These are phyloP conservation scores for Dascillus cervinus DNA, from an alignment of 2,888 invertebrate species.

Conservation along the genomic window DNA sequence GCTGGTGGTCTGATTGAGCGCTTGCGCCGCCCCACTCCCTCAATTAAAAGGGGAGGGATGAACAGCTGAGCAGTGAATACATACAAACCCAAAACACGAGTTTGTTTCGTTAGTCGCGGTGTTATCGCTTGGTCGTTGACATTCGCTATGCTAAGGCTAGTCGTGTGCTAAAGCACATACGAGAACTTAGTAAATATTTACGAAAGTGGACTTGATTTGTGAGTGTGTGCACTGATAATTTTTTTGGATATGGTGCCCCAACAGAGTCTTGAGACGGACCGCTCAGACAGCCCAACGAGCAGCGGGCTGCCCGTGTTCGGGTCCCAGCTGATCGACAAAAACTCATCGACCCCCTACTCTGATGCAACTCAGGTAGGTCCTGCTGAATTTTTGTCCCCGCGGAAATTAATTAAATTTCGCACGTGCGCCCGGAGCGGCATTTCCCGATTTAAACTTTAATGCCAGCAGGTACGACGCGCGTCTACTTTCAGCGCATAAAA, in stretches of 20 bases:
- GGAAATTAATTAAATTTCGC: constrained; percentile 23
- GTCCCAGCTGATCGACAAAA: constrained; percentile 82
- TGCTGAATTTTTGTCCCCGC: too few species aligned
- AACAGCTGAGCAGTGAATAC: constrained; percentile 42
- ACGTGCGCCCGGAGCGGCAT: constrained; percentile 21
- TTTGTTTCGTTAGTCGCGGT: constrained; percentile 53
- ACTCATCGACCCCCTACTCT: constrained; percentile 91
- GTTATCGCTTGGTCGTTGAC: constrained; percentile 42
- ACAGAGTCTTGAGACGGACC: constrained; percentile 46
- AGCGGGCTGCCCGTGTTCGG: constrained; percentile 73
- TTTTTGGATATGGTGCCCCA: constrained; percentile 62
- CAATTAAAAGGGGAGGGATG: constrained; percentile 31
- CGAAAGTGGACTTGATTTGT: constrained; percentile 9
- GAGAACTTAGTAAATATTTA: constrained; percentile 33
- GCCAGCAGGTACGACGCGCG: constrained; percentile 15
- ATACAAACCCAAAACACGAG: constrained; percentile 42
- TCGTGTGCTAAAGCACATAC: constrained; percentile 34
- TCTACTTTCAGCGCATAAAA: too few species aligned
- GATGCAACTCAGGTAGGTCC: constrained; percentile 91
- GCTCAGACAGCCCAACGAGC: constrained; percentile 43
- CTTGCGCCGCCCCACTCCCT: constrained; percentile 17
- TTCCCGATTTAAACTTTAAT: constrained; percentile 20
- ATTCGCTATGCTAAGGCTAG: constrained; percentile 33
- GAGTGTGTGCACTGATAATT: constrained; percentile 10
- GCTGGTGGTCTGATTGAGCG: constrained; percentile 23